phyloP scores from a whole-genome alignment of 2,888 invertebrate species.

The Ctenicera cuprea region DNA sequence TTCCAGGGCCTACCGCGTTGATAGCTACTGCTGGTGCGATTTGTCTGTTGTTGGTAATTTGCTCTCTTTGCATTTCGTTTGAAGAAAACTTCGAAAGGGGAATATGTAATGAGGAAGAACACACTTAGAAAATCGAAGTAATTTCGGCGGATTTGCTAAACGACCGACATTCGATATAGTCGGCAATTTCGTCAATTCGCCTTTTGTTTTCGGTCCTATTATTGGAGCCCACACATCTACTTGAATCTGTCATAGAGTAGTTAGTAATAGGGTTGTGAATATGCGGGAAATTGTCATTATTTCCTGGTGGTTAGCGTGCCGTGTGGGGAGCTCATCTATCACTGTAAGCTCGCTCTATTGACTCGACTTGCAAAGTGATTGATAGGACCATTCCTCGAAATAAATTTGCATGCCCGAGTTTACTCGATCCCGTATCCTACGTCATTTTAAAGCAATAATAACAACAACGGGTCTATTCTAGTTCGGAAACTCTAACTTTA shows the following conservation, averaged over 20 bases:
- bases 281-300: conserved; percentile 60
- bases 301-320: conserved; percentile 61
- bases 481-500: conserved; percentile 28
- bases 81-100: conserved; percentile 48
- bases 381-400: conserved; percentile 63
- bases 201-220: conserved; percentile 27
- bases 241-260: conserved; percentile 41
- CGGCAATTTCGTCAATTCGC: conserved; percentile 7
- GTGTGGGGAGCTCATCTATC: conserved; percentile 63
- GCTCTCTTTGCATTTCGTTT: conserved; percentile 54
- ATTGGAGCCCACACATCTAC: conserved; percentile 8
- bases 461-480: conserved; percentile 27
- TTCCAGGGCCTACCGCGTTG: conserved; percentile 55
- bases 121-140: conserved; percentile 41
- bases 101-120: conserved; percentile 53
- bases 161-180: conserved; percentile 3
- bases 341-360: conserved; percentile 58
- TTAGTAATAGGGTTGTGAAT: conserved; percentile 51
- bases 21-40: conserved; percentile 54
- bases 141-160: conserved; percentile 31
- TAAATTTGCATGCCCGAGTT: conserved; percentile 62
- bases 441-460: conserved; percentile 33
- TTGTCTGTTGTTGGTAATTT: conserved; percentile 54
- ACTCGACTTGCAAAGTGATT: conserved; percentile 62
- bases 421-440: conserved; percentile 35